A percentile compares a stretch with the other conserved stretches of the same genome.
These are phyloP conservation scores for Euphydryas editha DNA, from an alignment of 2,888 invertebrate genomes.

Conservation along the genomic window DNA sequence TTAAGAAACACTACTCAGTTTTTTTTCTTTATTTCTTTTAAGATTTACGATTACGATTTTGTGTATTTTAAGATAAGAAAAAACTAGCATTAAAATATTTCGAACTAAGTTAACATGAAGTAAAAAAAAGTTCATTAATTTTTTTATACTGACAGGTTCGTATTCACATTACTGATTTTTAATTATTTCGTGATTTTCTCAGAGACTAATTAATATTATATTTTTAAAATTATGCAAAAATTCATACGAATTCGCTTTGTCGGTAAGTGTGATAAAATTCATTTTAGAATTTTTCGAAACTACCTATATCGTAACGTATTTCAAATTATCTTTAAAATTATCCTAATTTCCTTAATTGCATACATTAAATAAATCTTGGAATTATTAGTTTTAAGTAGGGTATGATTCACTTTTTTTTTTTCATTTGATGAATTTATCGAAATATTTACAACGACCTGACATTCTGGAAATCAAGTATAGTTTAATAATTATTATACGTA, in stretches of 20 bases:
- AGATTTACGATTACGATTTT: too few species aligned
- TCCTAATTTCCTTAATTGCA: slow-evolving; percentile 14
- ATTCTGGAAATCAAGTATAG: slow-evolving; percentile 29
- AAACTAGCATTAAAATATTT: neutral
- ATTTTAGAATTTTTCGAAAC: neutral
- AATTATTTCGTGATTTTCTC: slow-evolving; percentile 1
- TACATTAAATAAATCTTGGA: slow-evolving; percentile 23
- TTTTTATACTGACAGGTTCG: slow-evolving; percentile 3
- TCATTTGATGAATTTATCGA: slow-evolving; percentile 30
- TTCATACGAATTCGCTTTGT: neutral
- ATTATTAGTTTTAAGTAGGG: slow-evolving; percentile 23
- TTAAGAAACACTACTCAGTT: too few species aligned
- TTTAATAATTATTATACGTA: slow-evolving; percentile 34
- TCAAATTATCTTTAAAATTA: neutral
- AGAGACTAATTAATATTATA: slow-evolving; percentile 4
- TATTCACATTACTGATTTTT: neutral
- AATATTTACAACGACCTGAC: slow-evolving; percentile 38
- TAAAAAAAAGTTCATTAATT: neutral
- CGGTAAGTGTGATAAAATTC: slow-evolving; percentile 5
- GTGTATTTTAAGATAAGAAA: neutral
- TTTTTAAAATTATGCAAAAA: neutral
- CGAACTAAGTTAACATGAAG: neutral
- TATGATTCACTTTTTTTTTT: slow-evolving; percentile 34
- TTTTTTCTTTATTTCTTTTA: too few species aligned
- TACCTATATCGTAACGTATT: neutral